Conservation (phyloP, 2,888 invertebrate species). For the Apocheima hispidaria region DNA sequence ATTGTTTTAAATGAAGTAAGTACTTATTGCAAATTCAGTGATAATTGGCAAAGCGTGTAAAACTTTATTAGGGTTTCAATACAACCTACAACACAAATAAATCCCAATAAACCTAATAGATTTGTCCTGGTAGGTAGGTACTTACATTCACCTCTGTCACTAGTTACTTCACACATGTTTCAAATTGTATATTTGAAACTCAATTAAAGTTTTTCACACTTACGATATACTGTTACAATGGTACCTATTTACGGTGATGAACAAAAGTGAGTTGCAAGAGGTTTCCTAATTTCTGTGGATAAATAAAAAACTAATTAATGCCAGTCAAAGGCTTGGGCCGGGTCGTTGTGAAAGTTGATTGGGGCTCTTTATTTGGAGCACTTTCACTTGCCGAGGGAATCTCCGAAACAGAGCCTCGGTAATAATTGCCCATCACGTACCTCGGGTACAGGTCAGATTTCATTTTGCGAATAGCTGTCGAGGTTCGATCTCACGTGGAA, state of each 20-base stretch:
- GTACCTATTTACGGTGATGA: conserved; percentile 4
- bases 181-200: neutral
- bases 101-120: too few relatives aligned
- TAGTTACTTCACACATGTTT: neutral
- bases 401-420: conserved; percentile 32
- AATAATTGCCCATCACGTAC: conserved; percentile 21
- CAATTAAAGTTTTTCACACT: neutral
- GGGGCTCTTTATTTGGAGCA: conserved; percentile 60
- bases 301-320: conserved; percentile 72
- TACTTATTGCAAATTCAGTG: too few relatives aligned
- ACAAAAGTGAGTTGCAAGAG: conserved; percentile 36
- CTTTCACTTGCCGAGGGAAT: conserved; percentile 29
- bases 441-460: conserved; percentile 11
- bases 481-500: conserved; percentile 1
- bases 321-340: conserved; percentile 64
- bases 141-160: too few relatives aligned
- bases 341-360: conserved; percentile 61
- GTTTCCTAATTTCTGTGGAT: conserved; percentile 41
- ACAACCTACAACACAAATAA: too few relatives aligned
- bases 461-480: neutral
- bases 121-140: too few relatives aligned
- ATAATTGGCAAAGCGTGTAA: too few relatives aligned
- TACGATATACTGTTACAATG: neutral
- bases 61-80: too few relatives aligned
- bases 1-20: too few relatives aligned